Conservation (phyloP, 2,113 vertebrate genomes). For the Ariopsis seemanni region DNA sequence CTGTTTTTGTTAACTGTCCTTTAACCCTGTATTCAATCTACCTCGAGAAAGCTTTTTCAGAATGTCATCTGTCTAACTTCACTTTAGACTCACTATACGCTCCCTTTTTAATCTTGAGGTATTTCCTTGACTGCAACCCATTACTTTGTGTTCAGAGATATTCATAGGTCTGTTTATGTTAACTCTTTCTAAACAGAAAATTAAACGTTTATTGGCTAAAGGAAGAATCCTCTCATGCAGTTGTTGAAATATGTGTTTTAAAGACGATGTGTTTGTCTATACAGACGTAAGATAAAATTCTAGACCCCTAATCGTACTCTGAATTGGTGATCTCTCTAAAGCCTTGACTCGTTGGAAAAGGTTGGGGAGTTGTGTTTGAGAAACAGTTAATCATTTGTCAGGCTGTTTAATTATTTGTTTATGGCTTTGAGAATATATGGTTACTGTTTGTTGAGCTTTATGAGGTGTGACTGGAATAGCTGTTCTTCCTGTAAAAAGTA, state of each 20-base stretch:
- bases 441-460: conserved; percentile 13
- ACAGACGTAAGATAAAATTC: not conserved
- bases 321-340: not conserved
- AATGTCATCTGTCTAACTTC: not conserved
- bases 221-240: not conserved
- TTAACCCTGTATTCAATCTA: not conserved
- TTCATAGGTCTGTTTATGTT: not conserved
- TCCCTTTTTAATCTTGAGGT: not conserved
- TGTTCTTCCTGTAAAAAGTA: not conserved
- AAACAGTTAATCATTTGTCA: conserved; percentile 39
- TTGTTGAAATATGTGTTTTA: not conserved
- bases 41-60: not conserved
- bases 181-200: not conserved
- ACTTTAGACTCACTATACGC: not conserved
- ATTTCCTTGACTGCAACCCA: not conserved
- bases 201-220: not conserved
- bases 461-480: conserved; percentile 29
- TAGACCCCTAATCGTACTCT: not conserved
- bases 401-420: conserved; percentile 45
- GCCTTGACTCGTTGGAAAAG: conserved; percentile 15
- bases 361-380: conserved; percentile 22
- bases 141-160: not conserved
- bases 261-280: not conserved
- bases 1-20: not conserved
- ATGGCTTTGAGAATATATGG: conserved; percentile 13